Evolutionary conservation across 2,888 invertebrate species (phyloP).

Genomic region (Tiphia femorata): DNA sequence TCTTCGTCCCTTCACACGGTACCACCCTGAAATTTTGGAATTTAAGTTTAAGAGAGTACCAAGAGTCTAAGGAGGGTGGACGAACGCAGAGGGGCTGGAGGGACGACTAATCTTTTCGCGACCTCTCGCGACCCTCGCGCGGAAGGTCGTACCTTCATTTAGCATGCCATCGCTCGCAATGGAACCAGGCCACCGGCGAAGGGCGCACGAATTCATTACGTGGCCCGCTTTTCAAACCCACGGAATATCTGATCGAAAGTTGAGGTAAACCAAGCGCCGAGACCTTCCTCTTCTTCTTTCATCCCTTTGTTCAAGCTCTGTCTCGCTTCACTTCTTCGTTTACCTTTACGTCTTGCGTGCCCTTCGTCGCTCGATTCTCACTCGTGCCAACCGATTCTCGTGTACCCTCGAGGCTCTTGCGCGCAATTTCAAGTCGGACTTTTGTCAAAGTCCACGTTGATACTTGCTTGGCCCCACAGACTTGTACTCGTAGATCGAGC

Average conservation of each 20-base stretch:
- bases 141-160: slow-evolving; percentile 47
- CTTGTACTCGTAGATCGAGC: too few species aligned
- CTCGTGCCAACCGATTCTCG: too few species aligned
- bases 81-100: too few species aligned
- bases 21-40: too few species aligned
- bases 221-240: slow-evolving; percentile 43
- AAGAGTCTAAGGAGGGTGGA: too few species aligned
- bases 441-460: too few species aligned
- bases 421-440: too few species aligned
- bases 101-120: slow-evolving; percentile 35
- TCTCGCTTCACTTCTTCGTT: neutral
- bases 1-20: too few species aligned
- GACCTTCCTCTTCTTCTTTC: neutral
- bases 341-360: neutral
- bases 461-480: too few species aligned
- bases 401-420: too few species aligned
- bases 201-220: slow-evolving; percentile 51
- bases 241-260: slow-evolving; percentile 27
- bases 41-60: too few species aligned
- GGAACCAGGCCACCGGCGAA: slow-evolving; percentile 49
- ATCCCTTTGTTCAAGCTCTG: neutral
- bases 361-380: neutral
- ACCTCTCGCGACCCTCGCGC: slow-evolving; percentile 35
- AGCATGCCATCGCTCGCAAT: slow-evolving; percentile 41
- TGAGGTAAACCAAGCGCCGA: neutral